Evolutionary conservation across 2,888 invertebrate species (phyloP), one percentile per base, ranked within the genome.

Genomic region (Oeneis ivallda): DNA sequence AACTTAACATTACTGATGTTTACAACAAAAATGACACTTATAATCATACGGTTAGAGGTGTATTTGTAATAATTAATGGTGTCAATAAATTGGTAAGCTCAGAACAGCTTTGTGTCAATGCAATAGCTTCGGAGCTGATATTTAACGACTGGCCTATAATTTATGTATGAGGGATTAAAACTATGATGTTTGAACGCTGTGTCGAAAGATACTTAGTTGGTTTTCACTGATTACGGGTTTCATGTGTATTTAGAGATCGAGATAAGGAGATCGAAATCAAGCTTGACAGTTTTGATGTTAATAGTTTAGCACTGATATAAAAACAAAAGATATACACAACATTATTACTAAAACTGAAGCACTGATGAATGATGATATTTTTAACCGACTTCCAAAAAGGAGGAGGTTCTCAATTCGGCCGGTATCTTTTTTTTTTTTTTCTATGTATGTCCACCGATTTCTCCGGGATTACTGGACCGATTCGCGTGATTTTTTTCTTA

Each of bases 151-250:
- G 77, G 75, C 74, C 77, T 75, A 79, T 87, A 84, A 87, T 87
- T 86, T 86, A 87, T 85, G 83, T 83, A 81, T 82, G 80, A 79
- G 76, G 85, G 83, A 86, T 87, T 86, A 86, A 84, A 87, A 83
- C 83, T 81, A 85, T 83, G 81, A 80, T 80, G 79, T 83, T 81
- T 76, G 76, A 80, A 67, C 47, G 72, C 66, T 73, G 76, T 86
- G 83, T 80, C 80, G 83, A 84, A 86, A 85, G 80, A 75, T 74
- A n/a, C n/a, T n/a, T 34, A 70, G 71, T 41, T 67, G 73, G 77
- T 78, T 81, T 80, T 80, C 74, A 68, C 69, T 71, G 76, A 76
- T 78, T 76, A 74, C 72, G 70, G 69, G 74, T 70, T 77, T 75
- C 66, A 66, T 65, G 69, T 73, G 60, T 70, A 70, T 70, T 67